Conservation (phyloP, 2,113 vertebrate species). For the Xiphophorus maculatus region DNA sequence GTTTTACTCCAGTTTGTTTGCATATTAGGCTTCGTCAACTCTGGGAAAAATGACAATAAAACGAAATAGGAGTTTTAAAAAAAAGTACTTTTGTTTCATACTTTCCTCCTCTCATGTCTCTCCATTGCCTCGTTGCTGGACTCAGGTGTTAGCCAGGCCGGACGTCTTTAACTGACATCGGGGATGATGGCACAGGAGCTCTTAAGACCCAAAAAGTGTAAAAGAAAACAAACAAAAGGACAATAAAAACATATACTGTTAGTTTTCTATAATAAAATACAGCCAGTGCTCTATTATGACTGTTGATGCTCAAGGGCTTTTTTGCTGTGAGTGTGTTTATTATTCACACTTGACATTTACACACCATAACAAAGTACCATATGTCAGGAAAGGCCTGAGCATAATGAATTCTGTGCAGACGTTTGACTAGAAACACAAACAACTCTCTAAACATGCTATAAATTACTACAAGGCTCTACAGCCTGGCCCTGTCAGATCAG, state of each 20-base stretch:
- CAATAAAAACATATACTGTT: neutral
- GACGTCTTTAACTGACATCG: neutral
- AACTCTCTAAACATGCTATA: conserved; percentile 5
- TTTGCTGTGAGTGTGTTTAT: neutral
- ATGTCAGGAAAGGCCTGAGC: conserved; percentile 7
- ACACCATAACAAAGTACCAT: conserved; percentile 4
- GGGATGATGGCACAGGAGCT: neutral
- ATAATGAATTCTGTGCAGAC: neutral
- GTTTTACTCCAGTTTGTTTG: neutral
- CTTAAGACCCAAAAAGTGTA: no score
- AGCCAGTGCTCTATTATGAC: neutral
- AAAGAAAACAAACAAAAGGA: no score
- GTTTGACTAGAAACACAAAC: conserved; percentile 12
- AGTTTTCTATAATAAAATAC: neutral
- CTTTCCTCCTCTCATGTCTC: neutral
- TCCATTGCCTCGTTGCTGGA: neutral
- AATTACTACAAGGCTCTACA: conserved; percentile 2
- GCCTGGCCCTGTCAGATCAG: neutral
- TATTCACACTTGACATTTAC: conserved; percentile 9
- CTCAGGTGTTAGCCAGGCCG: neutral
- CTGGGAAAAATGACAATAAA: neutral
- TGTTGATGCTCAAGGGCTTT: conserved; percentile 1
- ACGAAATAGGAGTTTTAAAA: neutral
- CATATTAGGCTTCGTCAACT: neutral
- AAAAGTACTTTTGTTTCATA: neutral